phyloP scores from a whole-genome alignment of 2,888 invertebrate species.

The Amphipoea oculea region DNA sequence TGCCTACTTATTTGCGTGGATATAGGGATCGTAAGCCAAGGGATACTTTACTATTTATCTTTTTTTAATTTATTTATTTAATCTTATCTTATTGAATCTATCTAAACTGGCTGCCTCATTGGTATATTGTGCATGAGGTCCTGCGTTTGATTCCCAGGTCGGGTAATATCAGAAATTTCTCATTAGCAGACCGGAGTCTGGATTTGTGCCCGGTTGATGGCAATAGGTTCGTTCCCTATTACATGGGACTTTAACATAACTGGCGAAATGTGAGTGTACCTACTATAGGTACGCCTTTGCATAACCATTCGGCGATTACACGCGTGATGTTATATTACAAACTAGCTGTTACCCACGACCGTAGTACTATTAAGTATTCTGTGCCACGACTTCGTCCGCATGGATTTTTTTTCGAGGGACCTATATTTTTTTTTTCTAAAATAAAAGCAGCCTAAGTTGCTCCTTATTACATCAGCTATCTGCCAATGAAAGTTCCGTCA shows the following conservation, averaged over 20 bases:
- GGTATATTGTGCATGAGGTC: neutral
- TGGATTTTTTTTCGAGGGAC: too few relatives aligned
- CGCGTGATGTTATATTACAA: neutral
- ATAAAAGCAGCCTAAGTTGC: too few relatives aligned
- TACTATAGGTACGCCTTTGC: neutral
- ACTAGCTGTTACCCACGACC: too few relatives aligned
- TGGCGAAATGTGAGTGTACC: neutral
- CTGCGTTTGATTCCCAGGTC: neutral
- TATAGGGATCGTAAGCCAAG: neutral
- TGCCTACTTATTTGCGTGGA: neutral
- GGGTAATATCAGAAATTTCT: neutral
- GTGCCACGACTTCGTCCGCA: too few relatives aligned
- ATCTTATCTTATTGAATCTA: neutral
- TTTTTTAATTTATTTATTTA: too few relatives aligned
- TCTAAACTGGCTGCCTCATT: neutral
- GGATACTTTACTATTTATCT: neutral
- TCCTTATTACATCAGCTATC: too few relatives aligned
- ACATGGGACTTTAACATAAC: neutral
- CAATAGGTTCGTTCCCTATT: neutral
- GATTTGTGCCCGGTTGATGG: neutral
- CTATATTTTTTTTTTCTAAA: too few relatives aligned
- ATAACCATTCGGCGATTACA: neutral
- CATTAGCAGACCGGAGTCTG: neutral
- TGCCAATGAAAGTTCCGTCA: too few relatives aligned
- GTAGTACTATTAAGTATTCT: too few relatives aligned